Percentiles rank a stretch among this genome's conserved stretches.
phyloP scores from a whole-genome alignment of 2,797 vertebrate species.

The Perodicticus potto region DNA sequence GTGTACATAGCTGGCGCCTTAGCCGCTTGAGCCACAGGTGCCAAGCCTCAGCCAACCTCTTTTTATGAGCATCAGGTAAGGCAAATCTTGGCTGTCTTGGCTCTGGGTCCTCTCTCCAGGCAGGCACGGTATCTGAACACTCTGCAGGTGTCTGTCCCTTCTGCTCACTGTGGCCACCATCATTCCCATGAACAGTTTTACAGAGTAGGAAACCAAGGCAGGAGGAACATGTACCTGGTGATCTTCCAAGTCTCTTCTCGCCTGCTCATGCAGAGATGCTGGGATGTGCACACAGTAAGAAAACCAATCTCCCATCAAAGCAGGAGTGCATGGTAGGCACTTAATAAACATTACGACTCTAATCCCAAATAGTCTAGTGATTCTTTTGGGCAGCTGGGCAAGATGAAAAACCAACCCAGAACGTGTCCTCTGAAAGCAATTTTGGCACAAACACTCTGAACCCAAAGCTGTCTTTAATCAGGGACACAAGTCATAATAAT shows the following conservation, averaged over 20 bases:
- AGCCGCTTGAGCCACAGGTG: too few relatives aligned
- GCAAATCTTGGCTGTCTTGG: neutral
- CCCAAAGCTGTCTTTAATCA: constrained; percentile 75
- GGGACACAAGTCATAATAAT: constrained; percentile 69
- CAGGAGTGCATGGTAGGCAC: neutral
- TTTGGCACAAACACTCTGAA: constrained; percentile 70
- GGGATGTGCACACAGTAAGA: neutral
- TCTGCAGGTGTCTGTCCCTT: neutral
- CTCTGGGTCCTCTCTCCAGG: neutral
- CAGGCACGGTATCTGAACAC: neutral
- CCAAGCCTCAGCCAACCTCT: neutral
- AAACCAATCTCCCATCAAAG: constrained; percentile 20
- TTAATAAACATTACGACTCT: constrained; percentile 54
- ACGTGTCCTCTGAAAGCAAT: constrained; percentile 70
- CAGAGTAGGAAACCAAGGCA: neutral
- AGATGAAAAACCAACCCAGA: constrained; percentile 51
- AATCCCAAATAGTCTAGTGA: constrained; percentile 26
- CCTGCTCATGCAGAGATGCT: neutral
- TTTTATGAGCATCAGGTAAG: neutral
- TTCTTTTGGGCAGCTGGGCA: constrained; percentile 62
- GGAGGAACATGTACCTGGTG: neutral
- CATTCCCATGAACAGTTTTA: neutral
- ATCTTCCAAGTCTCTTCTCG: neutral
- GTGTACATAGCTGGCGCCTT: too few relatives aligned
- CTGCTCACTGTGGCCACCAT: neutral